Base-by-base conservation (phyloP, 1,140 invertebrate species). In the Archivesica marissinica region DNA sequence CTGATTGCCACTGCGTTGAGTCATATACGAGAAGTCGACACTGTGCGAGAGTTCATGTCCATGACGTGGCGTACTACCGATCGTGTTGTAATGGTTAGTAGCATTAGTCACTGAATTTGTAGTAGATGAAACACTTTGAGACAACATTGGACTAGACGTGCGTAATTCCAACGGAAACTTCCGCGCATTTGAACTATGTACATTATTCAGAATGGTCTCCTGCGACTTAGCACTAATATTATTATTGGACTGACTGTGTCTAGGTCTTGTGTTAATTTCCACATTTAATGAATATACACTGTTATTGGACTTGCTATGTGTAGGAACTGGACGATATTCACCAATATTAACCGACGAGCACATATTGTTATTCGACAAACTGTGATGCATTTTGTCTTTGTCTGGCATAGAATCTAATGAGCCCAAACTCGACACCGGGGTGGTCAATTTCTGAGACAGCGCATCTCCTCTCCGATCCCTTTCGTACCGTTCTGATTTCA, bases 381-480 rank as follows among this genome's bases (percentile, higher is more conserved):
- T 79, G 44, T 79, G 82, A 1, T 52, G 66, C 39, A 80, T 59
- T 64, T 66, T 74, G 25, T 88, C 88, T 20, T 50, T 38, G 6
- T 86, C 87, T 13, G 76, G 23, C 47, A 90, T 72, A 35, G 89
- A 91, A 54, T 91, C 90, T 66, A 83, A 85, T 84, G 89, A 91
- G 59, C 90, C 91, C 0, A 89, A 91, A 79, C 90, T 93, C 17
- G 89, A 91, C n/a, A 91, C 75, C 72, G 91, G 86, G 0, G 85
- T 91, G n/a, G 89, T 90, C 25, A 92, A 81, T 72, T 91, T 91
- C 38, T 87, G 84, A n/a, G n/a, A n/a, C 30, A 91, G 70, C 9
- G 89, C 89, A 75, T 90, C 90, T 30, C 77, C 68, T 35, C 76
- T 77, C 4, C 79, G 66, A 2, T 85, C 87, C n/a, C 33, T 66